These are phyloP conservation scores for Mycalesis mineus DNA, from an alignment of 2,888 invertebrate species.

Conservation along the genomic window DNA sequence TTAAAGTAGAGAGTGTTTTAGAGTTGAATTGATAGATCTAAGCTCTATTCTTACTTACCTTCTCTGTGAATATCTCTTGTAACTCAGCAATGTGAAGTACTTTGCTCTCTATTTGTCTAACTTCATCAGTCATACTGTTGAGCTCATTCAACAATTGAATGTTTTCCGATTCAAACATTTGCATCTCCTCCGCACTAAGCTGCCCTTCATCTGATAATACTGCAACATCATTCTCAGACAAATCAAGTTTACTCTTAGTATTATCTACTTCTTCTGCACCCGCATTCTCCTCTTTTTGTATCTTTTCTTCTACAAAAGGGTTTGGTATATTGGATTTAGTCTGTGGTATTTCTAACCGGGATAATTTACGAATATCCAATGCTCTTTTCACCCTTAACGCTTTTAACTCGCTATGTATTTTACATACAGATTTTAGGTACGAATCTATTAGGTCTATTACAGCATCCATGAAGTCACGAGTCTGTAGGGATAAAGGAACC, in stretches of 20 bases:
- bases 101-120: slow-evolving; percentile 92
- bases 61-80: slow-evolving; percentile 98
- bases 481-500: slow-evolving; percentile 78
- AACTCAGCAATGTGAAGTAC: slow-evolving; percentile 96
- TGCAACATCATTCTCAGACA: slow-evolving; percentile 67
- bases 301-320: slow-evolving; percentile 48
- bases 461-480: slow-evolving; percentile 85
- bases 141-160: slow-evolving; percentile 90
- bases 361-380: slow-evolving; percentile 88
- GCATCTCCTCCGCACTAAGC: slow-evolving; percentile 90
- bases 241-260: slow-evolving; percentile 51
- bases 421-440: slow-evolving; percentile 91
- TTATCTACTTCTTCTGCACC: slow-evolving; percentile 43
- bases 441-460: slow-evolving; percentile 86
- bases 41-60: slow-evolving; percentile 59
- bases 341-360: slow-evolving; percentile 79
- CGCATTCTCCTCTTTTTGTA: slow-evolving; percentile 36
- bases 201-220: slow-evolving; percentile 80
- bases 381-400: slow-evolving; percentile 91
- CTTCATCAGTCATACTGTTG: slow-evolving; percentile 93
- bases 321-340: slow-evolving; percentile 53
- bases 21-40: no score
- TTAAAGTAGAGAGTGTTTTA: no score
- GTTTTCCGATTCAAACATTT: slow-evolving; percentile 96
- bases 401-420: slow-evolving; percentile 92